Evolutionary conservation across 2,797 vertebrate genomes (phyloP).

Genomic region (Hybognathus amarus): DNA sequence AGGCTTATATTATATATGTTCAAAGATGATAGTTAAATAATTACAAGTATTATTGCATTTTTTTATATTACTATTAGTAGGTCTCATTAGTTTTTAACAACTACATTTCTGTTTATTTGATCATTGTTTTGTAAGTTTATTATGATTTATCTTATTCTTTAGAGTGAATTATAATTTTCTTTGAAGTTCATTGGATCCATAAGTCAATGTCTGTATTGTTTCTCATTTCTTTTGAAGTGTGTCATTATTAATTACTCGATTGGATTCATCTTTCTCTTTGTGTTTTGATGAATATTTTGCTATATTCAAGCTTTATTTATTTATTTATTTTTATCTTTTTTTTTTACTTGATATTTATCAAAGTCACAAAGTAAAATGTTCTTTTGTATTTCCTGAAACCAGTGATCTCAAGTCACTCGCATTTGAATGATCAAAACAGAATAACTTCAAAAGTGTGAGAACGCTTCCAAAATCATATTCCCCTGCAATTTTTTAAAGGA

Average conservation of each 20-base stretch:
- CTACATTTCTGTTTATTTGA: background rate
- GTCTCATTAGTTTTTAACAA: background rate
- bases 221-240: constrained; percentile 36
- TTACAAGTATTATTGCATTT: background rate
- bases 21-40: background rate
- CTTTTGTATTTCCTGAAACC: background rate
- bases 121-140: background rate
- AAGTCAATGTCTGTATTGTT: background rate
- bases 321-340: background rate
- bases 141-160: background rate
- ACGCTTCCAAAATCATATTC: background rate
- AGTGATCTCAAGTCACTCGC: background rate
- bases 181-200: background rate
- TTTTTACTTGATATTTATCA: background rate
- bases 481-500: background rate
- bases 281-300: background rate
- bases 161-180: background rate
- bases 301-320: constrained; percentile 6
- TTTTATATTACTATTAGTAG: background rate
- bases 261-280: background rate
- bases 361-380: constrained; percentile 13
- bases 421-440: constrained; percentile 18
- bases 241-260: constrained; percentile 53
- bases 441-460: background rate
- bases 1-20: background rate